Evolutionary conservation across 2,888 invertebrate species (phyloP).

Genomic region (Eumacrocentrus americanus): DNA sequence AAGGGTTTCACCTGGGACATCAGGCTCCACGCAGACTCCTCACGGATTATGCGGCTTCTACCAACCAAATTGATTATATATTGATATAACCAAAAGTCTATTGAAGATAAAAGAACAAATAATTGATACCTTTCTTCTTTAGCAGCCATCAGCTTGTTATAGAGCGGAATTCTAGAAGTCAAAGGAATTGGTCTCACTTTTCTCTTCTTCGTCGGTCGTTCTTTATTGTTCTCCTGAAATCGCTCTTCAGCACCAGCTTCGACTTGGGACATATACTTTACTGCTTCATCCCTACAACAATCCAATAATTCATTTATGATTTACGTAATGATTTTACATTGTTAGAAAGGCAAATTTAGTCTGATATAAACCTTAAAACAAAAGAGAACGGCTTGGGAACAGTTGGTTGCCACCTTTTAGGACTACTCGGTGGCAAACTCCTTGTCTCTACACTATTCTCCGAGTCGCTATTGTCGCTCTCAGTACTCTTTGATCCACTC

Average conservation of each 20-base stretch:
- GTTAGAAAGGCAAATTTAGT: not conserved
- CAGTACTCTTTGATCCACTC: conserved; percentile 49
- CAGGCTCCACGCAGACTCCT: conserved; percentile 55
- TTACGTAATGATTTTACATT: not conserved
- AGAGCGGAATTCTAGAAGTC: conserved; percentile 74
- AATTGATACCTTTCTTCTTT: conserved; percentile 70
- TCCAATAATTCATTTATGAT: not conserved
- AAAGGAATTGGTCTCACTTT: conserved; percentile 73
- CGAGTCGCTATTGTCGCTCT: conserved; percentile 48
- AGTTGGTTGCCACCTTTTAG: conserved; percentile 62
- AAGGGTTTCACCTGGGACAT: conserved; percentile 58
- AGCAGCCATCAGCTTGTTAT: conserved; percentile 74
- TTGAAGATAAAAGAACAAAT: not conserved
- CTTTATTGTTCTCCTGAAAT: conserved; percentile 39
- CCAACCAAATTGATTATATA: conserved; percentile 5
- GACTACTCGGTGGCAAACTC: conserved; percentile 52
- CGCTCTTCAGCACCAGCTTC: conserved; percentile 54
- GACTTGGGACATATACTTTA: conserved; percentile 64
- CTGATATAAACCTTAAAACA: conserved; percentile 67
- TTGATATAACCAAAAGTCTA: not conserved
- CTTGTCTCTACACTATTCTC: conserved; percentile 55
- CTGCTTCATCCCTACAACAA: conserved; percentile 69
- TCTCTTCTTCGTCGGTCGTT: conserved; percentile 61
- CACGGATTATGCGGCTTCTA: conserved; percentile 57
- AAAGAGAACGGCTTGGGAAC: conserved; percentile 75